Percentiles rank a stretch among this genome's conserved stretches.
These are phyloP conservation scores for Lophius americanus DNA, from an alignment of 2,797 vertebrate genomes.

Conservation along the genomic window DNA sequence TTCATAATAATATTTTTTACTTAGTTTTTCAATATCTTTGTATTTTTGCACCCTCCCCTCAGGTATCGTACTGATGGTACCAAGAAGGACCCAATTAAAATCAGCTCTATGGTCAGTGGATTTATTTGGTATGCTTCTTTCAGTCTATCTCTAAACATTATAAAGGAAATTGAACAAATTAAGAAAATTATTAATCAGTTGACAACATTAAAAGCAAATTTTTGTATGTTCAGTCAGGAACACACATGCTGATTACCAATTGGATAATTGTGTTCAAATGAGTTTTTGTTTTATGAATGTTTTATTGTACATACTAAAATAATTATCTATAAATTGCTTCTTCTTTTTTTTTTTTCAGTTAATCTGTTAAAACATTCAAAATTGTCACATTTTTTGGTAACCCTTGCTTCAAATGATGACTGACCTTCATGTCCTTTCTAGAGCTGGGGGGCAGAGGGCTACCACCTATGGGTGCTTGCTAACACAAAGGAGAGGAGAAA, in stretches of 20 bases:
- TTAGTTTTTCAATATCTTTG: background rate
- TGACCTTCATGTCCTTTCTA: conserved; percentile 39
- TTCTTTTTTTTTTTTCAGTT: background rate
- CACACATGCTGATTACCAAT: no score
- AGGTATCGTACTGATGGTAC: conserved; percentile 95
- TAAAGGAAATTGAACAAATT: background rate
- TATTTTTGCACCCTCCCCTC: conserved; percentile 39
- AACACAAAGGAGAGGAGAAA: conserved; percentile 74
- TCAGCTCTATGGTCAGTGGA: conserved; percentile 92
- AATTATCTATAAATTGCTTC: no score
- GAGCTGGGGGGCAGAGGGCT: conserved; percentile 97
- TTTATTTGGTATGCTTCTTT: background rate
- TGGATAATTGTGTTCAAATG: no score
- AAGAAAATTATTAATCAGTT: background rate
- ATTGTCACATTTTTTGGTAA: background rate
- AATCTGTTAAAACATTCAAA: background rate
- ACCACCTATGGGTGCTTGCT: conserved; percentile 93
- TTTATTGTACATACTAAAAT: no score
- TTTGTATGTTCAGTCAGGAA: background rate
- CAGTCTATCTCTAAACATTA: background rate
- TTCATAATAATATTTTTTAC: background rate
- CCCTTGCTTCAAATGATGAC: background rate
- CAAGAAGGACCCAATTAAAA: conserved; percentile 96
- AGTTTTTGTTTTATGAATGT: no score
- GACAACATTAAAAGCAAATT: background rate